Percentiles rank a stretch among this genome's conserved stretches.
Conservation (phyloP, 2,888 invertebrate species). For the Callyntrura sp. region DNA sequence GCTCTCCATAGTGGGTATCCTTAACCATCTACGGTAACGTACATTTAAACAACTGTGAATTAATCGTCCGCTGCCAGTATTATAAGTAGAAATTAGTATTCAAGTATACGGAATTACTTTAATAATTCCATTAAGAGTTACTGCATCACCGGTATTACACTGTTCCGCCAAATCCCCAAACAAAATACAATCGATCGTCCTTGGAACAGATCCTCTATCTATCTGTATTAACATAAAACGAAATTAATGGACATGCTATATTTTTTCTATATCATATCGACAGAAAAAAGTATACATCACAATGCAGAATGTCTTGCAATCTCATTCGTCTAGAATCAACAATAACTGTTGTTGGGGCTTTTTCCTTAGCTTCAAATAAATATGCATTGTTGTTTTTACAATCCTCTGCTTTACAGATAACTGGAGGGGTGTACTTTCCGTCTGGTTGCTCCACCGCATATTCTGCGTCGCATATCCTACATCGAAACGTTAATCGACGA, state of each 20-base stretch:
- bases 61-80: too few species aligned
- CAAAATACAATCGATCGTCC: slow-evolving; percentile 94
- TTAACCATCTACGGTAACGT: slow-evolving; percentile 87
- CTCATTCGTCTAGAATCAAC: slow-evolving; percentile 72
- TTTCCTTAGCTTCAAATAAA: slow-evolving; percentile 55
- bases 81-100: too few species aligned
- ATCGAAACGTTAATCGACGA: slow-evolving; percentile 74
- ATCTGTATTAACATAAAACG: slow-evolving; percentile 64
- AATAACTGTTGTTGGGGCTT: slow-evolving; percentile 60
- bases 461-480: slow-evolving; percentile 67
- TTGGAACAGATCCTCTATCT: slow-evolving; percentile 90
- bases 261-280: too few species aligned
- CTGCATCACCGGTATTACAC: slow-evolving; percentile 95
- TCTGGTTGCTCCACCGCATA: slow-evolving; percentile 75
- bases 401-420: slow-evolving; percentile 68
- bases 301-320: slow-evolving; percentile 79
- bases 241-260: too few species aligned
- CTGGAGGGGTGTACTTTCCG: slow-evolving; percentile 74
- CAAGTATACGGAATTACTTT: slow-evolving; percentile 87
- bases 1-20: slow-evolving; percentile 87
- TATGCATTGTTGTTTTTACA: slow-evolving; percentile 70
- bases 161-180: slow-evolving; percentile 93
- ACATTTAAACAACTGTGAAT: too few species aligned
- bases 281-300: slow-evolving; percentile 72
- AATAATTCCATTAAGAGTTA: slow-evolving; percentile 94